Evolutionary conservation across 2,797 vertebrate species (phyloP), one percentile per base, ranked within the genome.

Genomic region (Chloroceryle amazona): DNA sequence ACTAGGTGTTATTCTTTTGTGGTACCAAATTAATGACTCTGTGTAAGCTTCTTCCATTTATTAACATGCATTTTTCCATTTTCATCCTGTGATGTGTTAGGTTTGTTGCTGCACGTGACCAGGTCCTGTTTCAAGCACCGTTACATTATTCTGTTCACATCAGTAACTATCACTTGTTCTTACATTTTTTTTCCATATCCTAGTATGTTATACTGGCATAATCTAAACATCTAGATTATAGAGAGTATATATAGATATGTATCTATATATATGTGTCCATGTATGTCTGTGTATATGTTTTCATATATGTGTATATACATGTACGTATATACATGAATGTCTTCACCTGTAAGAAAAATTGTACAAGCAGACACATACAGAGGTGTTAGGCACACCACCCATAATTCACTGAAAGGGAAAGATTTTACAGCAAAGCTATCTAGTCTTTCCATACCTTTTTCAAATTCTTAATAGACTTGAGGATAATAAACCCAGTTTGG

Each of bases 211-310:
- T 4, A 75, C 47, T 4, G 19, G 29, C 61, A 72, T 89, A 91
- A 96, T 79, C 79, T 95, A 86, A 94, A 81, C 23, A 29, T 63
- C 28, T 75, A 31, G 26, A 87, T 66, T 68, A 70, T 18, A 63
- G 9, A 81, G 14, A 75, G 37, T 87, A 95, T 94, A 96, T 93
- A 92, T 89, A 96, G 93, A 93, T 81, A 12, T 21, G 19, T 33
- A 85, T 92, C 94, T 96, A 90, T 93, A 96, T 95, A 87, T 93
- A 55, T 96, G 33, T 44, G 17, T 83, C 71, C n/a, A 6, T 46
- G 42, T 85, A 4, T 85, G 60, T 93, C 49, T 92, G 33, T 83
- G 17, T 84, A 21, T 62, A 35, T 72, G 39, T 79, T 82, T 95
- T 29, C 66, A 21, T 94, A 22, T 52, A 15, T 57, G 41, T 94